Evolutionary conservation across 2,888 invertebrate species (phyloP), one percentile per base, ranked within the genome.

Genomic region (Brachyptera risi): DNA sequence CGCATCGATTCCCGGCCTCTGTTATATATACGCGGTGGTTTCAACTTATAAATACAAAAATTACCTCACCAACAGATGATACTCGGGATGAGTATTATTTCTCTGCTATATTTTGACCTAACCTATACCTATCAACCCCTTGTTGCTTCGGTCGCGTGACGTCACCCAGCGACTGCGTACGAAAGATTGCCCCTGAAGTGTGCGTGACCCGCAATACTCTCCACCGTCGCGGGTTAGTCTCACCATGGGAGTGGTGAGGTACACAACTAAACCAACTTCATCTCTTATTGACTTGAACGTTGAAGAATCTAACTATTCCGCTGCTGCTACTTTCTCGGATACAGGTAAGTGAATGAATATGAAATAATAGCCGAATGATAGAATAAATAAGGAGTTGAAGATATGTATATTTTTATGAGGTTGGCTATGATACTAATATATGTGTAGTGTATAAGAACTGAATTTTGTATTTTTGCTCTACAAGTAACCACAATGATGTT

Each of bases 191-290:
- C 68, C 68, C 69, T 70, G 68, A 66, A 58, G 23, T 66, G 65
- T 67, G 67, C 68, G 64, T 42, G 58, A 66, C 65, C 63, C 50
- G 58, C 63, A 63, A 63, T 63, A 63, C 65, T 67, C 40, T 40
- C 15, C 17, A 19, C 24, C 37, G 38, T 35, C 58, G 27, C 19
- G 35, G 38, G 60, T 50, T 51, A 56, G 60, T 56, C 69, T 58
- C 67, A 69, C 61, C 66, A 74, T 74, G 74, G 74, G 74, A 68
- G 70, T 74, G 67, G 68, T 73, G 61, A 73, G 70, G n/a, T n/a
- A n/a, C n/a, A n/a, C n/a, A 67, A 68, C 70, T n/a, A 71, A 67
- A 57, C 70, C 72, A 7, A 31, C 31, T 31, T 31, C 31, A 11
- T 13, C 47, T 24, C 3, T 21, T n/a, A 3, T 9, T 37, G 54